These are phyloP conservation scores for Chrosomus eos DNA, from an alignment of 2,797 vertebrate genomes.

Conservation along the genomic window DNA sequence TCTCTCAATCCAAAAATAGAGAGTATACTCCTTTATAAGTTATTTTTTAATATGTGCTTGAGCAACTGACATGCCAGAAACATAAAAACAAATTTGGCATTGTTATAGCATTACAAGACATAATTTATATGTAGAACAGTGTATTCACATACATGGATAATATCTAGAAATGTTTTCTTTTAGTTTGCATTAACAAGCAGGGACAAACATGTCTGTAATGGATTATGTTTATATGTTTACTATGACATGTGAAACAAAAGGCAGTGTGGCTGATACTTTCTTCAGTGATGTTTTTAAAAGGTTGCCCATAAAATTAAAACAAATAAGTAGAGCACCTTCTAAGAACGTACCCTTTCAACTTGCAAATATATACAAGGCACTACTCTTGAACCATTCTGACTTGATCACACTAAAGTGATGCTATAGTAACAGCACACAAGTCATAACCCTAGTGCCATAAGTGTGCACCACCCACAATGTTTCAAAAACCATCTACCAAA, in stretches of 20 bases:
- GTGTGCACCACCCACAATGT: constrained; percentile 6
- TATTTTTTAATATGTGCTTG: constrained; percentile 63
- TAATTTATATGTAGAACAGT: constrained; percentile 68
- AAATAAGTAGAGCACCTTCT: constrained; percentile 62
- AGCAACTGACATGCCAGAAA: constrained; percentile 82
- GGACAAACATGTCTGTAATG: constrained; percentile 72
- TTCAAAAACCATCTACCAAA: constrained; percentile 51
- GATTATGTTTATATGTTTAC: constrained; percentile 34
- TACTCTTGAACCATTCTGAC: constrained; percentile 67
- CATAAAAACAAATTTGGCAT: constrained; percentile 72
- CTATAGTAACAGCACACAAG: constrained; percentile 59
- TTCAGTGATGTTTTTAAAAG: constrained; percentile 72
- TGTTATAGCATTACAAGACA: constrained; percentile 72
- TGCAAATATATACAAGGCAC: constrained; percentile 73
- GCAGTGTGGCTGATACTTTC: constrained; percentile 87
- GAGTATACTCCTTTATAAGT: constrained; percentile 30
- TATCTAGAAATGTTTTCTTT: constrained; percentile 9
- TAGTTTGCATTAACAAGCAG: constrained; percentile 65
- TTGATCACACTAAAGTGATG: constrained; percentile 60
- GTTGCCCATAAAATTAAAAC: constrained; percentile 27
- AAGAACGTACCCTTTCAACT: constrained; percentile 63
- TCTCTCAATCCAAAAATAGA: constrained; percentile 50
- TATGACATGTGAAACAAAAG: constrained; percentile 79
- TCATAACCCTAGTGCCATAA: constrained; percentile 29
- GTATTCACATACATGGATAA: constrained; percentile 62